These are phyloP conservation scores for Hydrotaea diabolus DNA, from an alignment of 2,888 invertebrate genomes.

Conservation along the genomic window DNA sequence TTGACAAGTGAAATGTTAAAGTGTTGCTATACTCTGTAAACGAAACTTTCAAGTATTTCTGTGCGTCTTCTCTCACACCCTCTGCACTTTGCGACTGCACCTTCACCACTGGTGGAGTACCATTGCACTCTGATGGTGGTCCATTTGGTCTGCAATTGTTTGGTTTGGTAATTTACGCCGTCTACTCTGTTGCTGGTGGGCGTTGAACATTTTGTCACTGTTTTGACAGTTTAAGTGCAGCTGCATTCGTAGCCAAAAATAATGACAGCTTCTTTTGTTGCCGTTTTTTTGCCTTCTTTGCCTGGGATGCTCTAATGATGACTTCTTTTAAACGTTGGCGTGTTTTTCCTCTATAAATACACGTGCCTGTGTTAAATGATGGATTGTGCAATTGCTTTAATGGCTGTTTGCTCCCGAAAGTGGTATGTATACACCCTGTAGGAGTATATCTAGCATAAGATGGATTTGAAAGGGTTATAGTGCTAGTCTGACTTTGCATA, in stretches of 20 bases:
- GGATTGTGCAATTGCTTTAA: too few relatives aligned
- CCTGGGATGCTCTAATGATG: conserved; percentile 14
- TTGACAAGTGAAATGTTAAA: conserved; percentile 64
- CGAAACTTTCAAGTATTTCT: conserved; percentile 28
- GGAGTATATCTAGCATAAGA: too few relatives aligned
- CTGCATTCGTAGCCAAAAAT: conserved; percentile 52
- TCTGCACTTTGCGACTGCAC: conserved; percentile 43
- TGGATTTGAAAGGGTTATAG: too few relatives aligned
- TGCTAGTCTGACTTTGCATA: too few relatives aligned
- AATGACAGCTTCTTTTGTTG: conserved; percentile 18
- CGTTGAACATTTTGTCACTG: conserved; percentile 65
- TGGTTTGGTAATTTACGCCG: conserved; percentile 33
- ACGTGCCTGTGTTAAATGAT: neutral
- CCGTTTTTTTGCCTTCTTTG: too few relatives aligned
- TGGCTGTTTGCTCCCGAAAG: too few relatives aligned
- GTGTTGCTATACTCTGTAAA: conserved; percentile 59
- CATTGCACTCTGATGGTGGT: conserved; percentile 48
- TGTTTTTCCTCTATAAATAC: neutral
- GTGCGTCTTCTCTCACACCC: conserved; percentile 44
- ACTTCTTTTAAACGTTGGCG: neutral
- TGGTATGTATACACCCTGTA: too few relatives aligned
- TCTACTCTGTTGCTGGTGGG: conserved; percentile 54
- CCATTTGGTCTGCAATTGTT: conserved; percentile 50
- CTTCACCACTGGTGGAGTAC: conserved; percentile 34
- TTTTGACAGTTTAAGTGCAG: conserved; percentile 65